Conservation (phyloP, 2,113 vertebrate species). For the Drymodes brunneopygia region DNA sequence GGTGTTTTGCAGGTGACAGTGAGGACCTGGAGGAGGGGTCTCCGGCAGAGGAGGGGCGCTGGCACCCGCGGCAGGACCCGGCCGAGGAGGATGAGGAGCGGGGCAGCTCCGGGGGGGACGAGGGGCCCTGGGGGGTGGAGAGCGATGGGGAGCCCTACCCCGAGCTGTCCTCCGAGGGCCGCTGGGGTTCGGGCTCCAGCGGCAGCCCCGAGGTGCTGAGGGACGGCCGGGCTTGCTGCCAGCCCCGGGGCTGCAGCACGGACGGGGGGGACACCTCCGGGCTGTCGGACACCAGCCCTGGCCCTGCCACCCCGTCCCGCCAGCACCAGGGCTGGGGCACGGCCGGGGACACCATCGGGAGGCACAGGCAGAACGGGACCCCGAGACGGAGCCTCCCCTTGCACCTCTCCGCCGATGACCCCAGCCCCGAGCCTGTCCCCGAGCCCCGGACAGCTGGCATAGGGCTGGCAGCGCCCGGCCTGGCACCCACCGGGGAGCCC, state of each 20-base stretch:
- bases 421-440: slow-evolving; percentile 54
- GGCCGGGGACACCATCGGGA: background rate
- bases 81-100: slow-evolving; percentile 27
- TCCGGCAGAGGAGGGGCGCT: background rate
- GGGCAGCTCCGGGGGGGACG: background rate
- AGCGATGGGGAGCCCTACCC: slow-evolving; percentile 11
- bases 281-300: slow-evolving; percentile 3
- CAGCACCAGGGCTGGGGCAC: background rate
- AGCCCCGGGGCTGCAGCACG: background rate
- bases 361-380: background rate
- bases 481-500: background rate
- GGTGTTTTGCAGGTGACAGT: slow-evolving; percentile 49
- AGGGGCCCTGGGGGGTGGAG: background rate
- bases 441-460: background rate
- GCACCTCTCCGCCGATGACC: background rate
- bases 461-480: background rate
- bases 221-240: background rate
- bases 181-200: background rate
- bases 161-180: background rate
- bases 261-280: background rate
- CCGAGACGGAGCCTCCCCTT: background rate
- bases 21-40: slow-evolving; percentile 33
- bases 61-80: slow-evolving; percentile 2
- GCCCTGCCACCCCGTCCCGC: background rate
- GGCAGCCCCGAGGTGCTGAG: background rate